phyloP scores from a whole-genome alignment of 2,113 vertebrate species.

The Callospermophilus lateralis region DNA sequence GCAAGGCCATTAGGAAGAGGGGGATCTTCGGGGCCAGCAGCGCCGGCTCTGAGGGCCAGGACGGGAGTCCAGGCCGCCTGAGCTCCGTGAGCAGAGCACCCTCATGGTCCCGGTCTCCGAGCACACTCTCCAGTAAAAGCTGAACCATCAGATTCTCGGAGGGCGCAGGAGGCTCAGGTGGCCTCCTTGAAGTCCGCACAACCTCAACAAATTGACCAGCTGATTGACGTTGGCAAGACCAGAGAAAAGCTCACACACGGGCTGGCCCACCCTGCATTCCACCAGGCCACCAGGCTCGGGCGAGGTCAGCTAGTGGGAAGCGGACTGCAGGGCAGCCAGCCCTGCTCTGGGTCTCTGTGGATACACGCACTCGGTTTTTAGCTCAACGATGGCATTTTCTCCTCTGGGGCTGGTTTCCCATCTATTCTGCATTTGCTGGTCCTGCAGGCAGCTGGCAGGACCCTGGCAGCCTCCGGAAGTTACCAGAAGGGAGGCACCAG shows the following conservation, averaged over 20 bases:
- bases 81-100: neutral
- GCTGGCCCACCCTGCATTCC: neutral
- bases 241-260: neutral
- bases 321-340: neutral
- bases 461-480: no score
- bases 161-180: neutral
- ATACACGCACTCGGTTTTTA: neutral
- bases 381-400: neutral
- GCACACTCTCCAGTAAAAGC: neutral
- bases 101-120: neutral
- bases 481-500: no score
- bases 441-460: rapidly evolving
- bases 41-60: neutral
- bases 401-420: neutral
- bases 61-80: neutral
- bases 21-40: neutral
- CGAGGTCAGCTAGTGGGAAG: neutral
- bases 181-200: neutral
- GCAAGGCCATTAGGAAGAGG: slow-evolving; percentile 64
- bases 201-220: neutral
- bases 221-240: neutral
- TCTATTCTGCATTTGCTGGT: neutral
- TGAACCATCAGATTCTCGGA: rapidly evolving
- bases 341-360: no score
- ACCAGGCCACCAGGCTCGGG: neutral